phyloP scores from a whole-genome alignment of 2,797 vertebrate genomes.

The Sebastes flavidus region DNA sequence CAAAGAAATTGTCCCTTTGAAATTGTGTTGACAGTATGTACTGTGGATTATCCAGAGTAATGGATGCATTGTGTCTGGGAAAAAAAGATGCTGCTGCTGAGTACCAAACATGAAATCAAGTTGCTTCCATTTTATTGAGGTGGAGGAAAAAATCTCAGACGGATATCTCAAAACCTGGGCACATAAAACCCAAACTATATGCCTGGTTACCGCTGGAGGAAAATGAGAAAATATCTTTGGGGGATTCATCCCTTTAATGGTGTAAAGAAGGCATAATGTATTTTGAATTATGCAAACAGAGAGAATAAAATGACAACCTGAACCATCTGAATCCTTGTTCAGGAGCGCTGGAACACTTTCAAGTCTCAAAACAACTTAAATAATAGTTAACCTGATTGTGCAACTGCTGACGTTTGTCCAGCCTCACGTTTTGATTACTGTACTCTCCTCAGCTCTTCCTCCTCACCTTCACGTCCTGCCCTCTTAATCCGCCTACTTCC shows the following conservation, averaged over 20 bases:
- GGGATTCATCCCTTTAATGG: not conserved
- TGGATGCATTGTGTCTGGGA: no score
- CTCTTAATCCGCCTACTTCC: constrained; percentile 66
- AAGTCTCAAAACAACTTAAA: not conserved
- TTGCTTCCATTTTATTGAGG: not conserved
- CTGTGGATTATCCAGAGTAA: not conserved
- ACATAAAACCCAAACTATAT: not conserved
- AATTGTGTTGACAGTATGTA: not conserved
- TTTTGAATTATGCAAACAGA: not conserved
- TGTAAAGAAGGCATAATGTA: not conserved
- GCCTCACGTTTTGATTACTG: constrained; percentile 6
- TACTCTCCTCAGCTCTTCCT: constrained; percentile 41
- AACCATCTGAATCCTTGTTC: not conserved
- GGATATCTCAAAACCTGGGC: not conserved
- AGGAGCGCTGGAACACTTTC: not conserved
- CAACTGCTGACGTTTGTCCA: not conserved
- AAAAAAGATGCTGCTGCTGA: not conserved
- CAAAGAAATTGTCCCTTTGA: not conserved
- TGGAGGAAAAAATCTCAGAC: not conserved
- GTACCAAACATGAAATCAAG: not conserved
- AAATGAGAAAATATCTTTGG: not conserved
- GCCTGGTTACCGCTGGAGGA: not conserved
- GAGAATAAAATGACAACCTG: not conserved
- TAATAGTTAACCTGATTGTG: not conserved
- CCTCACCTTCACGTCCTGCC: constrained; percentile 65